These are phyloP conservation scores for Aphrophora alni DNA, from an alignment of 2,888 invertebrate species.

Conservation along the genomic window DNA sequence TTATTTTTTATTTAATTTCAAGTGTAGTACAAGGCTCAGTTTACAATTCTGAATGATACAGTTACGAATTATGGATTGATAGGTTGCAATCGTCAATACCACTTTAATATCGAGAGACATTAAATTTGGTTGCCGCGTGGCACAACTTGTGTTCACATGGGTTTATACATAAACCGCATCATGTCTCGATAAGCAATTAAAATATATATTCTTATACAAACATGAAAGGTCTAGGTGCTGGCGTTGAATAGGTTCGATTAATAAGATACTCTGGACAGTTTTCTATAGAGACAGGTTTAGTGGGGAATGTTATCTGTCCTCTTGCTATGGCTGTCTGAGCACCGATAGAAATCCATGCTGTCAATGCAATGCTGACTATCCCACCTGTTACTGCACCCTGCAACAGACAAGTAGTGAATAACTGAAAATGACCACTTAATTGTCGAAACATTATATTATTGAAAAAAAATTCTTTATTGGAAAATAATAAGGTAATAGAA, in stretches of 20 bases:
- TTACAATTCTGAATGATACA: too few species aligned
- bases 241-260: conserved; percentile 41
- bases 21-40: too few species aligned
- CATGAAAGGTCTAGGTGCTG: background rate
- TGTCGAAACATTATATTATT: background rate
- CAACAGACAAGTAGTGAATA: background rate
- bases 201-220: background rate
- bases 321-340: conserved; percentile 50
- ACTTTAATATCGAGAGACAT: too few species aligned
- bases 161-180: too few species aligned
- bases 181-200: too few species aligned
- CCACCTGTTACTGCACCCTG: conserved; percentile 53
- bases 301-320: conserved; percentile 49
- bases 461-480: background rate
- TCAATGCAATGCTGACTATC: conserved; percentile 44
- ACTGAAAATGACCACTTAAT: too few species aligned
- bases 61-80: too few species aligned
- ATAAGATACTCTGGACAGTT: conserved; percentile 50
- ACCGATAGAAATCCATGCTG: conserved; percentile 52
- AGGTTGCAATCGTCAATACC: too few species aligned
- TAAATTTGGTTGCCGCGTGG: too few species aligned
- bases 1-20: too few species aligned
- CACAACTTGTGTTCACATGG: too few species aligned
- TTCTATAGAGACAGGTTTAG: conserved; percentile 49
- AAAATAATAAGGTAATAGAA: background rate